Percentiles rank a stretch among this genome's conserved stretches.
Evolutionary conservation across 2,113 vertebrate genomes (phyloP).

Genomic region (Tachycineta bicolor): DNA sequence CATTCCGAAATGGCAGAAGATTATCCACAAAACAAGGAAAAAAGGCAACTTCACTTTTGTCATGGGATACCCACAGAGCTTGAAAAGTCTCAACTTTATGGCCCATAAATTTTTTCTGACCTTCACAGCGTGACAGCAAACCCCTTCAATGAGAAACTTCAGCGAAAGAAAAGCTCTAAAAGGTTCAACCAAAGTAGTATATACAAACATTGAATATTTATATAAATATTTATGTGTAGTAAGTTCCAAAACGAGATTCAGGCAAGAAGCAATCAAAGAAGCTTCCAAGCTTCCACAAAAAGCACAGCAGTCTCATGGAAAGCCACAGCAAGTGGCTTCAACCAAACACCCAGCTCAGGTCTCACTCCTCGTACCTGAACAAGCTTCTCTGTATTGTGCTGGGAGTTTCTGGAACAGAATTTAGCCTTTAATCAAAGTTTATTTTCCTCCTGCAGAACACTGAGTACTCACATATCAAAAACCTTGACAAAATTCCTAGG

Average conservation of each 20-base stretch:
- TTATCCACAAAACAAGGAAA: neutral
- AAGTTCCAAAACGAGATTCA: neutral
- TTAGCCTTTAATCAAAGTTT: neutral
- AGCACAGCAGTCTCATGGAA: neutral
- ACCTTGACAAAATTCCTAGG: neutral
- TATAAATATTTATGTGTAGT: neutral
- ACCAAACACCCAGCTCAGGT: neutral
- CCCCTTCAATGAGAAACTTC: neutral
- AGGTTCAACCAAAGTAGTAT: neutral
- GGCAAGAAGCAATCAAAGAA: neutral
- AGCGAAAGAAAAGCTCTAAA: neutral
- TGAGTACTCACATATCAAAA: neutral
- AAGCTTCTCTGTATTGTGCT: neutral
- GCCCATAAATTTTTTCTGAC: neutral
- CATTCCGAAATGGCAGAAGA: neutral
- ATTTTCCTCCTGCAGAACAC: neutral
- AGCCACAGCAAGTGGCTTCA: neutral
- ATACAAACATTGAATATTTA: neutral
- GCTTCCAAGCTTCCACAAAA: neutral
- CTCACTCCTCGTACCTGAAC: neutral
- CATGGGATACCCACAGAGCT: neutral
- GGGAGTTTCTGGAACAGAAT: neutral
- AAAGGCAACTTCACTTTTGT: neutral
- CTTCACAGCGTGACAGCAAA: neutral
- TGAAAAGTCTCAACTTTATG: neutral